Evolutionary conservation across 2,888 invertebrate genomes (phyloP).

Genomic region (Eulithis prunata): DNA sequence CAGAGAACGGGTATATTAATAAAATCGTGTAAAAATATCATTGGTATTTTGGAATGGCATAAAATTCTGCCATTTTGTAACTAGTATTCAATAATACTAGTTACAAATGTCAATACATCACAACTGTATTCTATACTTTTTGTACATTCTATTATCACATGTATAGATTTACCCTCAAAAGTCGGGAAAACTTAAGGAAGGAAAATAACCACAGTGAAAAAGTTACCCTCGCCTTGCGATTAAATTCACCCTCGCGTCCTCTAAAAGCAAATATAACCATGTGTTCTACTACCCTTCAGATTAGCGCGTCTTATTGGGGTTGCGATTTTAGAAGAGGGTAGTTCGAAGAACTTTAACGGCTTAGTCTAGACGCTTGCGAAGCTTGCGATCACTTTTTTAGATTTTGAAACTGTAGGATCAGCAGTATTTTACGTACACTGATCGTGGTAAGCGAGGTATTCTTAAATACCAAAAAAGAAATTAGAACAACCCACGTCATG

Average conservation of each 20-base stretch:
- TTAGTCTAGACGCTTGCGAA: conserved; percentile 35
- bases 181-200: too few species aligned
- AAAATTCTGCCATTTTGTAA: too few species aligned
- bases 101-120: too few species aligned
- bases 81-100: too few species aligned
- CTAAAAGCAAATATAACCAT: conserved; percentile 46
- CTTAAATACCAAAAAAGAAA: background rate
- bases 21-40: too few species aligned
- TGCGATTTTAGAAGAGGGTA: conserved; percentile 16
- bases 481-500: background rate
- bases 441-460: too few species aligned
- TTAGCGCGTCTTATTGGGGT: conserved; percentile 42
- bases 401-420: conserved; percentile 14
- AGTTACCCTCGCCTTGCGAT: background rate
- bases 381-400: conserved; percentile 18
- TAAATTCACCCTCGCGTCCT: conserved; percentile 6
- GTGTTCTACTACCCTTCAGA: conserved; percentile 49
- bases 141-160: too few species aligned
- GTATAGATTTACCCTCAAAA: too few species aligned
- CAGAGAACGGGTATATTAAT: too few species aligned
- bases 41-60: too few species aligned
- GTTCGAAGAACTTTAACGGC: conserved; percentile 9
- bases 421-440: conserved; percentile 1
- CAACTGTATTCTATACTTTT: too few species aligned
- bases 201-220: background rate